Base-by-base conservation (phyloP, 2,797 vertebrate species). In the Hippocampus kuda region DNA sequence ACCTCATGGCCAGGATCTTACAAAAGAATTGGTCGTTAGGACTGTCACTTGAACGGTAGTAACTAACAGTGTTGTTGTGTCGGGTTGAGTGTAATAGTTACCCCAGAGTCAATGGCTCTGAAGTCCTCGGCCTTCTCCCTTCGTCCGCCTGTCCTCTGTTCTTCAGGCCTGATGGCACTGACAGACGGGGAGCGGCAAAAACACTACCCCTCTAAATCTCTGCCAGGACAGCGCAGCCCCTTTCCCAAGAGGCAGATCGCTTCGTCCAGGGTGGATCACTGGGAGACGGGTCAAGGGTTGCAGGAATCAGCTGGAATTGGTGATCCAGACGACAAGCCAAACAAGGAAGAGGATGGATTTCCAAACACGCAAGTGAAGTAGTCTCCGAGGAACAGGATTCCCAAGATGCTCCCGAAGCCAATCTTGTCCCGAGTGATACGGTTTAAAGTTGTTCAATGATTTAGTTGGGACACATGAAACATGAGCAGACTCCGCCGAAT, bases 1-100 rank as follows among this genome's bases (percentile, higher is more conserved):
- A 98, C 97, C 97, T 98, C 97, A 98, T 98, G 94, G 94, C 96
- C 94, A 96, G 93, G 93, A 95, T 93, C 96, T 98, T 59, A 69
- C 1, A 41, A 68, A 65, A 72, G 42, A 44, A 38, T 38, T 38
- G 0, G 57, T 72, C 10, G 27, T 7, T 1, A 54, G 6, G 2
- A 63, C 48, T 46, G 24, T 20, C 48, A 49, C 18, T 18, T 5
- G 2, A 49, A 51, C 48, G 18, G 48, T 20, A 18, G 20, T 2
- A 20, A 51, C 20, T 18, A 20, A 18, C 18, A 20, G 49, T 51
- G 3, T 16, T 16, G 16, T 48, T 5, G 16, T 16, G 46, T 48
- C 46, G 46, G 46, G 3, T 38, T 38, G 8, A 62, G 38, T n/a
- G 6, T 24, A 22, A 41, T 79, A 63, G 86, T 90, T 90, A 96